Evolutionary conservation across 2,888 invertebrate genomes (phyloP).

Genomic region (Drosophila mayaguana): DNA sequence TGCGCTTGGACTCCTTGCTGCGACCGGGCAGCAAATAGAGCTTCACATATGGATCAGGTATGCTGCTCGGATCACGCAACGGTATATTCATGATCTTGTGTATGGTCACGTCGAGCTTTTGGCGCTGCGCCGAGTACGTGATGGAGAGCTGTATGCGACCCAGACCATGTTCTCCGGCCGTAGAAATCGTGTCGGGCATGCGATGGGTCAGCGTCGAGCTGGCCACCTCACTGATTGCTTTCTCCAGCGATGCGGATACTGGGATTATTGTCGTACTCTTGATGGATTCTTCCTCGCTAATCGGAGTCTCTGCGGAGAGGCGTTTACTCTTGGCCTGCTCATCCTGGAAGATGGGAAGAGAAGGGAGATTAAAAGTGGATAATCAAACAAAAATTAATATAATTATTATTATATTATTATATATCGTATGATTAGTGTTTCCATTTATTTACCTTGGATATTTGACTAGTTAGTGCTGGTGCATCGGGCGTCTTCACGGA

Average conservation of each 20-base stretch:
- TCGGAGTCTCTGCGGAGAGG: conserved; percentile 74
- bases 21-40: conserved; percentile 93
- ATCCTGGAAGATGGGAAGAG: conserved; percentile 47
- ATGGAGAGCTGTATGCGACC: conserved; percentile 94
- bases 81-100: conserved; percentile 96
- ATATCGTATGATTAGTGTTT: too few species aligned
- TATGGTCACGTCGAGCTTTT: conserved; percentile 92
- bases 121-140: conserved; percentile 93
- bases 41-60: conserved; percentile 96
- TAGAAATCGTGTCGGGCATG: conserved; percentile 87
- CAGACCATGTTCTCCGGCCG: conserved; percentile 90
- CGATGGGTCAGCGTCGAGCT: conserved; percentile 87
- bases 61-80: conserved; percentile 91
- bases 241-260: conserved; percentile 76
- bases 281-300: conserved; percentile 73
- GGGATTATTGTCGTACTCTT: conserved; percentile 64
- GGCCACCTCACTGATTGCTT: conserved; percentile 63
- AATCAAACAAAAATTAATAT: too few species aligned
- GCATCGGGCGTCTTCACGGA: conserved; percentile 67
- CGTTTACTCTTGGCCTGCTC: conserved; percentile 67
- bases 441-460: conserved; percentile 30
- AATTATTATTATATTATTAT: too few species aligned
- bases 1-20: conserved; percentile 94
- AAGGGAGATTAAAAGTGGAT: too few species aligned
- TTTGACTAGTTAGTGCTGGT: conserved; percentile 28